These are phyloP conservation scores for Kryphioiulus occultus DNA, from an alignment of 2,888 invertebrate genomes.

Conservation along the genomic window DNA sequence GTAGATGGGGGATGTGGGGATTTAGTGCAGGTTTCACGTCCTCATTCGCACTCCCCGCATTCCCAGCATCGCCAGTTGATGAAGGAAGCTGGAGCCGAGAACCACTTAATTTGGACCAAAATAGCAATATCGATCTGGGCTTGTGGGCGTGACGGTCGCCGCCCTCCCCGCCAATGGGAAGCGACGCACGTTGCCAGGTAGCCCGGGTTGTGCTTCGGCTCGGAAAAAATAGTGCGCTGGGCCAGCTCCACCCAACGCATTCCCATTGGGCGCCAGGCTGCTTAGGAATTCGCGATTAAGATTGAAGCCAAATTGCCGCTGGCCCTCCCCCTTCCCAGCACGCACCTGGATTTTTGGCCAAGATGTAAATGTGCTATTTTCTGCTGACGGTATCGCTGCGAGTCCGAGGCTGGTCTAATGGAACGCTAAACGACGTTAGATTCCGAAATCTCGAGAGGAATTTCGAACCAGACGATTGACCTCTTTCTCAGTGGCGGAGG, in stretches of 20 bases:
- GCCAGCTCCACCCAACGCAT: neutral
- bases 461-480: neutral
- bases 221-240: neutral
- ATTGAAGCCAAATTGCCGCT: neutral
- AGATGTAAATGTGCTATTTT: neutral
- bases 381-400: neutral
- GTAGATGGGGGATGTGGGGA: conserved; percentile 14
- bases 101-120: conserved; percentile 31
- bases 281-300: conserved; percentile 32
- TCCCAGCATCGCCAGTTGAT: conserved; percentile 4
- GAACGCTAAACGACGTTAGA: neutral
- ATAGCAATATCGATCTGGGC: neutral
- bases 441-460: neutral
- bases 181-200: neutral
- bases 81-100: conserved; percentile 21
- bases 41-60: neutral
- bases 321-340: neutral
- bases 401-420: neutral
- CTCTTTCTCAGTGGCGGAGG: neutral
- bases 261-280: neutral
- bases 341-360: conserved; percentile 7
- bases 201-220: neutral
- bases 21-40: conserved; percentile 1
- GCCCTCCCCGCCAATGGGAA: neutral
- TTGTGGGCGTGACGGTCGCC: neutral